Evolutionary conservation across 1,140 invertebrate genomes (phyloP).

Genomic region (Drosophila mojavensis): DNA sequence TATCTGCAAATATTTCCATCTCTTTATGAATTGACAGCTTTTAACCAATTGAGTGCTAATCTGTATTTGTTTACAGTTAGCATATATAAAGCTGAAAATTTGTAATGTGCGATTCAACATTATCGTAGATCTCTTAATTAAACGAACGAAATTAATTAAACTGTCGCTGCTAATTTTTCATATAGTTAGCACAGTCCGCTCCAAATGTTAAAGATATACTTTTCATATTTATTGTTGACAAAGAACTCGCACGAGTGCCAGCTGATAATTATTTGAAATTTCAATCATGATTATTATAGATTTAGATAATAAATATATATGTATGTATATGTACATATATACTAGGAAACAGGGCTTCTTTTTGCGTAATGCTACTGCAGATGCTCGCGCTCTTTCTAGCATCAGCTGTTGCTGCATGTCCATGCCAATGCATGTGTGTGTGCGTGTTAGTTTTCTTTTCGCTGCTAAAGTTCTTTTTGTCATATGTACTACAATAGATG

Average conservation of each 20-base stretch:
- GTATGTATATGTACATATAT: neutral
- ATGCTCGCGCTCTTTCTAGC: constrained; percentile 7
- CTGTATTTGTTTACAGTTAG: constrained; percentile 3
- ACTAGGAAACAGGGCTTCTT: neutral
- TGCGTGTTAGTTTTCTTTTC: neutral
- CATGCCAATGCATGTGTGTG: neutral
- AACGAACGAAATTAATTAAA: constrained; percentile 3
- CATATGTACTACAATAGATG: constrained; percentile 25
- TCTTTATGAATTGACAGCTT: neutral
- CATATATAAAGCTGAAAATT: neutral
- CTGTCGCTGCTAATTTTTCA: constrained; percentile 7
- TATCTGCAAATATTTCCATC: neutral
- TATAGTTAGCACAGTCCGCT: constrained; percentile 8
- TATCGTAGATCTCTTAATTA: constrained; percentile 8
- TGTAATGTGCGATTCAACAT: constrained; percentile 1
- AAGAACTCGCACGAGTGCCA: constrained; percentile 5
- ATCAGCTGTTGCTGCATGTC: constrained; percentile 30
- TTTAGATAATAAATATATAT: constrained; percentile 39
- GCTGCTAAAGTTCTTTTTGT: neutral
- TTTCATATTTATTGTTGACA: neutral
- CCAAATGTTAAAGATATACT: neutral
- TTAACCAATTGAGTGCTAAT: constrained; percentile 9
- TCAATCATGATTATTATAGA: constrained; percentile 46
- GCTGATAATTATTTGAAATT: constrained; percentile 42
- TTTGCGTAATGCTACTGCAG: constrained; percentile 10